phyloP scores from a whole-genome alignment of 2,797 vertebrate genomes.

The Mormyrops boulengeri region DNA sequence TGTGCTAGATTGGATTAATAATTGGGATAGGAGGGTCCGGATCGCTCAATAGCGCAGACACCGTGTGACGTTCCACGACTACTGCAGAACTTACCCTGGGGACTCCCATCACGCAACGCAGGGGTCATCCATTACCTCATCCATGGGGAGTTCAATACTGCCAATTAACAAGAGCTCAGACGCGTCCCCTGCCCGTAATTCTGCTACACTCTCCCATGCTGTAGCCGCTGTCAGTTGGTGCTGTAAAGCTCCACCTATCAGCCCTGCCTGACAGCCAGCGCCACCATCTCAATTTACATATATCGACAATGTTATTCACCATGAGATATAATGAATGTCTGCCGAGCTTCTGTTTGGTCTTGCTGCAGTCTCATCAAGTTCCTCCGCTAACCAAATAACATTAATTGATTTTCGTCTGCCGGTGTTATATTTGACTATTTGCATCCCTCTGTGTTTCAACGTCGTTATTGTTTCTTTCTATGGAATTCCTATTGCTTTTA shows the following conservation, averaged over 20 bases:
- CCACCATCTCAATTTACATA: conserved; percentile 5
- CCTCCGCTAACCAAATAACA: not conserved
- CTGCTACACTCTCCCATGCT: conserved; percentile 22
- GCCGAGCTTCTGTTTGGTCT: not conserved
- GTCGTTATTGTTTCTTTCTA: not conserved
- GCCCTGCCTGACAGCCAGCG: not conserved
- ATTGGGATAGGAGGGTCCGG: conserved; percentile 37
- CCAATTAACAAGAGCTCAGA: conserved; percentile 24
- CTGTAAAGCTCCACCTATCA: conserved; percentile 16
- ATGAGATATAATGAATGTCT: conserved; percentile 11
- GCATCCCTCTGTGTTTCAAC: not conserved
- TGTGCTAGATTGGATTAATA: conserved; percentile 68
- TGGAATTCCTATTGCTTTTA: not conserved
- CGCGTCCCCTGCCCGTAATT: conserved; percentile 28
- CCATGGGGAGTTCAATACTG: conserved; percentile 39
- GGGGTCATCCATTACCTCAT: conserved; percentile 49
- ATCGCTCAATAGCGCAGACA: conserved; percentile 66
- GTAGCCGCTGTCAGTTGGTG: not conserved
- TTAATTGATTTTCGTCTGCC: not conserved
- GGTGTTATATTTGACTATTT: not conserved
- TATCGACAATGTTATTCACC: conserved; percentile 11
- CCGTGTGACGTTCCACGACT: conserved; percentile 57
- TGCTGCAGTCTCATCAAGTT: not conserved
- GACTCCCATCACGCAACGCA: conserved; percentile 43
- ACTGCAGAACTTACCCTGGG: conserved; percentile 52